Conservation (phyloP, 2,888 invertebrate genomes). For the Morpho deidamia region DNA sequence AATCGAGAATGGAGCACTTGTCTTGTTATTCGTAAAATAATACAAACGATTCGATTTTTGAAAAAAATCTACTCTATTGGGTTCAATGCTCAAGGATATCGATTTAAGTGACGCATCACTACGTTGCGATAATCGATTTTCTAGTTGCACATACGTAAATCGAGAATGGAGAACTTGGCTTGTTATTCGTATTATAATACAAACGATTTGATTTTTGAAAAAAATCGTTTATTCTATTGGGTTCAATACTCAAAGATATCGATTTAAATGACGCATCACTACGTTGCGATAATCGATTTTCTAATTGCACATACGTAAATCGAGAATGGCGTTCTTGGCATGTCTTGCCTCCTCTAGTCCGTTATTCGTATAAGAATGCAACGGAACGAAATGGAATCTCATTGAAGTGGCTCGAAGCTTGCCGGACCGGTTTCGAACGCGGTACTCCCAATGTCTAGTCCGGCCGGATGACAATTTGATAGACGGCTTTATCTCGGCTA, state of each 20-base stretch:
- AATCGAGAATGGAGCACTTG: slow-evolving; percentile 37
- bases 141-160: slow-evolving; percentile 24
- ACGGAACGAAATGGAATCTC: slow-evolving; percentile 75
- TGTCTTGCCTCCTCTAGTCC: slow-evolving; percentile 53
- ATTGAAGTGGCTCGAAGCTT: slow-evolving; percentile 64
- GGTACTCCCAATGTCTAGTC: slow-evolving; percentile 50
- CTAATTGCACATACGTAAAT: slow-evolving; percentile 24
- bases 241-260: too few species aligned
- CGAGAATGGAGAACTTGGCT: slow-evolving; percentile 37
- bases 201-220: too few species aligned
- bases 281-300: slow-evolving; percentile 4
- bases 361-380: slow-evolving; percentile 74
- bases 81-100: too few species aligned
- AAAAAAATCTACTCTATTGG: too few species aligned
- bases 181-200: slow-evolving; percentile 15
- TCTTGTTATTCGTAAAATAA: slow-evolving; percentile 24
- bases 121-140: slow-evolving; percentile 4
- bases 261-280: too few species aligned
- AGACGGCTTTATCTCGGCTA: slow-evolving; percentile 41
- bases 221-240: too few species aligned
- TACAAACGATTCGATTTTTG: too few species aligned
- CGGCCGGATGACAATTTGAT: slow-evolving; percentile 63
- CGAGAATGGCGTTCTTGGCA: slow-evolving; percentile 38
- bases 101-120: too few species aligned
- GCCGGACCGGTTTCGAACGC: slow-evolving; percentile 62